Evolutionary conservation across 2,797 vertebrate species (phyloP).

Genomic region (Oreochromis mossambicus): DNA sequence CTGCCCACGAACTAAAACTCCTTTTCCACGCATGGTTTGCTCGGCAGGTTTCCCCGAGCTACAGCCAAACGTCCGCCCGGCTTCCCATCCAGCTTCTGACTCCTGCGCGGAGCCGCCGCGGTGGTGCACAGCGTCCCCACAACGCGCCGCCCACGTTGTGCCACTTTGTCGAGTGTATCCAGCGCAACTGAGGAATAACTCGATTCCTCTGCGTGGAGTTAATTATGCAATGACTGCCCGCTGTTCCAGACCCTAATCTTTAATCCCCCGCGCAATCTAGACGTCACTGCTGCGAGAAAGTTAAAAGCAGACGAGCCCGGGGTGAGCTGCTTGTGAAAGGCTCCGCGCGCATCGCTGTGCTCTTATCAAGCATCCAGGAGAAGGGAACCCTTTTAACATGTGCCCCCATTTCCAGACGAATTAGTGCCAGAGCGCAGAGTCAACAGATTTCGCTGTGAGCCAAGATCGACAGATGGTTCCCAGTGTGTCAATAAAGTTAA

Average conservation of each 20-base stretch:
- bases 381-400: not conserved
- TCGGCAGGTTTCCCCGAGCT: not conserved
- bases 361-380: not conserved
- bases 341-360: not conserved
- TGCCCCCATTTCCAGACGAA: conserved; percentile 5
- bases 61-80: not conserved
- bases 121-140: not conserved
- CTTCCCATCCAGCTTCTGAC: conserved; percentile 4
- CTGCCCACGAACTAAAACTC: not conserved
- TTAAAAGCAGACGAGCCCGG: not conserved
- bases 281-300: conserved; percentile 10
- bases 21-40: not conserved
- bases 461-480: conserved; percentile 46
- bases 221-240: conserved; percentile 24
- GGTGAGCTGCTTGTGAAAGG: not conserved
- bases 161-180: conserved; percentile 8
- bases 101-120: not conserved
- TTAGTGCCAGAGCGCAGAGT: not conserved
- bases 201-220: not conserved
- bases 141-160: conserved; percentile 64
- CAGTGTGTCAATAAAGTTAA: conserved; percentile 22
- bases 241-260: not conserved
- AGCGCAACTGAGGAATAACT: conserved; percentile 2
- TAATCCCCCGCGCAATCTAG: conserved; percentile 1
- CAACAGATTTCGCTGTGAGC: conserved; percentile 9